These are phyloP conservation scores for Notolepis coatsorum DNA, from an alignment of 2,797 vertebrate genomes.

Conservation along the genomic window DNA sequence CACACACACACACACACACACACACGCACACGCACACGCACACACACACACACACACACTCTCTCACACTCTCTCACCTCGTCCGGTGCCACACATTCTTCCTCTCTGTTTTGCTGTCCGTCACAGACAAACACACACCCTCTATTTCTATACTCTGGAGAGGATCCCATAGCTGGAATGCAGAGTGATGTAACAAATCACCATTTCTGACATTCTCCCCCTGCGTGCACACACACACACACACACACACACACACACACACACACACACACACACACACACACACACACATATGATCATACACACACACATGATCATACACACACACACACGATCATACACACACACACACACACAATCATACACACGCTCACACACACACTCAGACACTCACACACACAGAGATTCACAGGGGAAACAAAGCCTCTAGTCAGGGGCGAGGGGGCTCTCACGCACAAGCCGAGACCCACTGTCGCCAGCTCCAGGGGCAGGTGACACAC, in stretches of 20 bases:
- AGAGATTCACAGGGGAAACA: constrained; percentile 74
- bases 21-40: neutral
- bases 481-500: constrained; percentile 76
- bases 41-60: neutral
- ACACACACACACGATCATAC: too few species aligned
- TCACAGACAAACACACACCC: constrained; percentile 26
- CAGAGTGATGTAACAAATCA: constrained; percentile 73
- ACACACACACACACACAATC: constrained; percentile 18
- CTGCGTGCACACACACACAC: constrained; percentile 37
- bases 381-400: constrained; percentile 9
- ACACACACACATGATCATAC: constrained; percentile 18
- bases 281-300: constrained; percentile 15
- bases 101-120: constrained; percentile 21
- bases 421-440: constrained; percentile 77
- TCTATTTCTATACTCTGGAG: too few species aligned
- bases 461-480: constrained; percentile 76
- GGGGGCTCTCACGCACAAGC: constrained; percentile 77
- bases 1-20: neutral
- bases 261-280: constrained; percentile 17
- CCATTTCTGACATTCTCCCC: constrained; percentile 65
- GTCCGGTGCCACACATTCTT: constrained; percentile 1
- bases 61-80: neutral
- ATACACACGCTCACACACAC: constrained; percentile 24
- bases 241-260: constrained; percentile 15
- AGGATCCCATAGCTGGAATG: constrained; percentile 61